Percentiles rank a stretch among this genome's conserved stretches.
Evolutionary conservation across 2,888 invertebrate species (phyloP).

Genomic region (Mycalesis mineus): DNA sequence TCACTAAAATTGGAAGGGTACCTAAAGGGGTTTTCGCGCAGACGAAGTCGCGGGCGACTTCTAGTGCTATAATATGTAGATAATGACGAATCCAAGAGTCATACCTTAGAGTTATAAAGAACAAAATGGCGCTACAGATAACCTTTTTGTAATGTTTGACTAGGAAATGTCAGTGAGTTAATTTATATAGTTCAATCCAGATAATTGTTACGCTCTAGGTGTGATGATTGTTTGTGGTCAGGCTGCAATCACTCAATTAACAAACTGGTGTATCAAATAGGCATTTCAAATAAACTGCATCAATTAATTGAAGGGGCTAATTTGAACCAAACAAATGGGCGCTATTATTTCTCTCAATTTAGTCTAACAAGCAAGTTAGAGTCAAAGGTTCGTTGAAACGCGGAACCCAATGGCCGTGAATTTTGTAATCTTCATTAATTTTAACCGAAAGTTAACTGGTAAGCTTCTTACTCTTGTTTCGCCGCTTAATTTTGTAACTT

Average conservation of each 20-base stretch:
- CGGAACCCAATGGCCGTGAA: constrained; percentile 75
- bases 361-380: constrained; percentile 73
- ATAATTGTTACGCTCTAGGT: constrained; percentile 4
- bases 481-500: constrained; percentile 40
- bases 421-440: constrained; percentile 78
- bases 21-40: too few relatives aligned
- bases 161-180: background rate
- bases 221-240: constrained; percentile 8
- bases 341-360: constrained; percentile 78
- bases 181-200: background rate
- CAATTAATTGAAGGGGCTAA: constrained; percentile 44
- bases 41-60: too few relatives aligned
- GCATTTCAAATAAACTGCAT: constrained; percentile 29
- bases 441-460: constrained; percentile 64
- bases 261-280: constrained; percentile 4
- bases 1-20: too few relatives aligned
- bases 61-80: too few relatives aligned
- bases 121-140: too few relatives aligned
- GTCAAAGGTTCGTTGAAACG: constrained; percentile 73
- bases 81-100: too few relatives aligned
- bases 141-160: background rate
- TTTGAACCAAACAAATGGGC: constrained; percentile 73
- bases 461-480: constrained; percentile 55
- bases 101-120: too few relatives aligned
- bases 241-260: constrained; percentile 6